Evolutionary conservation across 2,888 invertebrate genomes (phyloP).

Genomic region (Thecophora atra): DNA sequence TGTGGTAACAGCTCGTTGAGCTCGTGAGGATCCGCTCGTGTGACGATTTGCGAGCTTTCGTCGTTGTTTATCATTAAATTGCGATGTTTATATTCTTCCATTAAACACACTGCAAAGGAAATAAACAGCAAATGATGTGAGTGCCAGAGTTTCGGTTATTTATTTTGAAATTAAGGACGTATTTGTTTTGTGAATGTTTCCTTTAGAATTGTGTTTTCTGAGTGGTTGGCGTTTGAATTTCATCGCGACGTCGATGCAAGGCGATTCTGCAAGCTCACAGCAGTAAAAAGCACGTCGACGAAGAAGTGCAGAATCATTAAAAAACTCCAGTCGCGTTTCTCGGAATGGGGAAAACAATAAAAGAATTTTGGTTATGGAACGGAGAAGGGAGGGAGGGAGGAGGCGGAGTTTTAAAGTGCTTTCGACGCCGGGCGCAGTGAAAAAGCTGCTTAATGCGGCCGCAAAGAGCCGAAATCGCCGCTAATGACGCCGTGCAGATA

Average conservation of each 20-base stretch:
- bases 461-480: slow-evolving; percentile 13
- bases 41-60: no score
- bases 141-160: neutral
- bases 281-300: neutral
- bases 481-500: slow-evolving; percentile 27
- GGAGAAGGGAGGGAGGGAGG: neutral
- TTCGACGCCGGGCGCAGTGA: slow-evolving; percentile 2
- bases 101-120: neutral
- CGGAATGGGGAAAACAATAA: slow-evolving; percentile 25
- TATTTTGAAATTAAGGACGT: neutral
- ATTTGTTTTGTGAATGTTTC: neutral
- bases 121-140: no score
- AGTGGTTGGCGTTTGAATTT: neutral
- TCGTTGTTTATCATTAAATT: no score
- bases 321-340: slow-evolving; percentile 28
- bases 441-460: slow-evolving; percentile 3
- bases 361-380: slow-evolving; percentile 19
- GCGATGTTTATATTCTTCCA: no score
- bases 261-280: no score
- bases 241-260: no score
- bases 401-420: slow-evolving; percentile 12
- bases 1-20: no score
- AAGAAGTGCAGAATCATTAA: slow-evolving; percentile 34
- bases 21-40: no score
- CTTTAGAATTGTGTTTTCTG: neutral